Evolutionary conservation across 2,888 invertebrate genomes (phyloP).

Genomic region (Brenthis daphne): DNA sequence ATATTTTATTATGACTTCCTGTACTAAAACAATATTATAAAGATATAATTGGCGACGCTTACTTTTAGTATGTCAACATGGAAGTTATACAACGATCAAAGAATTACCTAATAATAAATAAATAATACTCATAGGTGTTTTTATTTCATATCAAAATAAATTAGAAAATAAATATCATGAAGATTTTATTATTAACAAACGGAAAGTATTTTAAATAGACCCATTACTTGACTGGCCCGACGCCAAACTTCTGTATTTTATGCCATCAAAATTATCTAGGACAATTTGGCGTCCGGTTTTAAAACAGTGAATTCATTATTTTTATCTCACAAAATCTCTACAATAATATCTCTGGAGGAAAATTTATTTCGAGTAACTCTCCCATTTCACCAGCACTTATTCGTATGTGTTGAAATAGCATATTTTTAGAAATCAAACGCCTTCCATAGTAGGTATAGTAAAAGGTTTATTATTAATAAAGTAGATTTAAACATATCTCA

Average conservation of each 20-base stretch:
- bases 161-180: conserved; percentile 24
- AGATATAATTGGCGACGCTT: conserved; percentile 33
- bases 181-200: conserved; percentile 43
- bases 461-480: conserved; percentile 80
- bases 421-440: conserved; percentile 35
- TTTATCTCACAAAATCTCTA: conserved; percentile 66
- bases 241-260: conserved; percentile 70
- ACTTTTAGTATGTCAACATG: conserved; percentile 37
- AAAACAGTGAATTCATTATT: conserved; percentile 70
- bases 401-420: neutral
- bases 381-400: conserved; percentile 22
- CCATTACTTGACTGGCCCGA: conserved; percentile 64
- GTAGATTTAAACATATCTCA: conserved; percentile 78
- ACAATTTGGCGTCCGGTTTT: conserved; percentile 75
- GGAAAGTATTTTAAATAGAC: conserved; percentile 59
- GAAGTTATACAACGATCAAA: conserved; percentile 60
- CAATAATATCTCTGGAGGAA: conserved; percentile 45
- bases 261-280: conserved; percentile 77
- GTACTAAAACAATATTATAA: conserved; percentile 17
- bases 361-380: conserved; percentile 36
- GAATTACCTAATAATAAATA: conserved; percentile 65
- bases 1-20: conserved; percentile 17
- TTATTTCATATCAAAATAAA: conserved; percentile 43
- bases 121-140: conserved; percentile 52
- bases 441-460: conserved; percentile 62